Evolutionary conservation across 37 sponge, comb jelly and placozoan species (phyloP).

Genomic region (Aphrocallistes beatrix): DNA sequence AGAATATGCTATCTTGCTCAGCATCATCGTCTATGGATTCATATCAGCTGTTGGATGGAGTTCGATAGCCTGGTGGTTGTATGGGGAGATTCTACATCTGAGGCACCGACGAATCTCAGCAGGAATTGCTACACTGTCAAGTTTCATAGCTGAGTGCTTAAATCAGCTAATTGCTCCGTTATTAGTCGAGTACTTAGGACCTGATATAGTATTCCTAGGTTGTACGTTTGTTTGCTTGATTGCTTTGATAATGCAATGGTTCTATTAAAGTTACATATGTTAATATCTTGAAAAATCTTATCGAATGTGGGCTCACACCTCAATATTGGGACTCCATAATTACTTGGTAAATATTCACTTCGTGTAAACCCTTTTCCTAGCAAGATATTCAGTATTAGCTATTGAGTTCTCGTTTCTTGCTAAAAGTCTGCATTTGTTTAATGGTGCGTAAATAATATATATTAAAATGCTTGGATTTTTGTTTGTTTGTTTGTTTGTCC

Average conservation of each 20-base stretch:
- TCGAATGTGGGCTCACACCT: too few species aligned
- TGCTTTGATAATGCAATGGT: not conserved
- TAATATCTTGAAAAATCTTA: too few species aligned
- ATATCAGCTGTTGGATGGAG: not conserved
- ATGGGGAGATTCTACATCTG: not conserved
- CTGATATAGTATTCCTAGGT: not conserved
- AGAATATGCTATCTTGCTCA: not conserved
- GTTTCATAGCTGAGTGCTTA: not conserved
- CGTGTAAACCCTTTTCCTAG: too few species aligned
- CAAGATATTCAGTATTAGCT: too few species aligned
- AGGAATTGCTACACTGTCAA: not conserved
- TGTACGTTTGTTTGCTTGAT: not conserved
- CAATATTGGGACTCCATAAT: too few species aligned
- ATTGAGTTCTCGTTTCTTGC: too few species aligned
- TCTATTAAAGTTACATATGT: too few species aligned
- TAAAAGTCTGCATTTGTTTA: too few species aligned
- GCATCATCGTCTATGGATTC: not conserved
- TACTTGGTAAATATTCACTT: too few species aligned
- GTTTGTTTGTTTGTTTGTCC: too few species aligned
- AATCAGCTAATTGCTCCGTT: not conserved
- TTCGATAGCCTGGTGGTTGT: constrained; percentile 1
- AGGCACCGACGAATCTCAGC: not conserved
- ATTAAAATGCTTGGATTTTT: too few species aligned
- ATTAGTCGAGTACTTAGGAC: not conserved
- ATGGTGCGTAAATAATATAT: too few species aligned